A percentile compares a stretch with the other conserved stretches of the same genome.
Evolutionary conservation across 2,797 vertebrate genomes (phyloP).

Genomic region (Chanos chanos): DNA sequence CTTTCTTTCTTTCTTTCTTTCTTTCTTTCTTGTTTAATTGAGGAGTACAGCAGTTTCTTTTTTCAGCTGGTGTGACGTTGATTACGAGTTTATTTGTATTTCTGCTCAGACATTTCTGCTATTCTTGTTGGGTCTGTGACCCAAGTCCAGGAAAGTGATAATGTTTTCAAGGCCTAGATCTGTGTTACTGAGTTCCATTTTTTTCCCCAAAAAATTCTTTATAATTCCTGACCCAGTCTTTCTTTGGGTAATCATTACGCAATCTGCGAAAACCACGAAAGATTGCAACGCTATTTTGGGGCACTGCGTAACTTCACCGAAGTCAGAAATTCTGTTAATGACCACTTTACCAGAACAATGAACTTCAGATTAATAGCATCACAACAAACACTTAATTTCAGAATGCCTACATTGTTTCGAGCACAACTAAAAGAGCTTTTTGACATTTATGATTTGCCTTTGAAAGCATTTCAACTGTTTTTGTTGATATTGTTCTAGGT

Average conservation of each 20-base stretch:
- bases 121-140: conserved; percentile 35
- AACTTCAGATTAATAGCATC: too few relatives aligned
- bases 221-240: not conserved
- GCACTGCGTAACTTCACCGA: conserved; percentile 20
- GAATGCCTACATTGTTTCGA: too few relatives aligned
- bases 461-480: too few relatives aligned
- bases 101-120: conserved; percentile 31
- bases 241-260: conserved; percentile 27
- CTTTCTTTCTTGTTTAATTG: conserved; percentile 38
- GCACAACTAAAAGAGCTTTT: too few relatives aligned
- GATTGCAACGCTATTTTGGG: conserved; percentile 32
- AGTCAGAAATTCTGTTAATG: too few relatives aligned
- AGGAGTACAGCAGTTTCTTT: conserved; percentile 46
- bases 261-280: conserved; percentile 26
- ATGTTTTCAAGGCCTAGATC: conserved; percentile 25
- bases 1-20: conserved; percentile 44
- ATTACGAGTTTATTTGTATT: conserved; percentile 53
- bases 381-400: too few relatives aligned
- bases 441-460: too few relatives aligned
- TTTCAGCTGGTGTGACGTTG: conserved; percentile 36
- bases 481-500: too few relatives aligned
- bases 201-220: conserved; percentile 34
- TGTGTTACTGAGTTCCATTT: conserved; percentile 18
- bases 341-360: too few relatives aligned
- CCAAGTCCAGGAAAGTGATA: conserved; percentile 31